Conservation (phyloP, 2,888 invertebrate species). For the Sesia apiformis region DNA sequence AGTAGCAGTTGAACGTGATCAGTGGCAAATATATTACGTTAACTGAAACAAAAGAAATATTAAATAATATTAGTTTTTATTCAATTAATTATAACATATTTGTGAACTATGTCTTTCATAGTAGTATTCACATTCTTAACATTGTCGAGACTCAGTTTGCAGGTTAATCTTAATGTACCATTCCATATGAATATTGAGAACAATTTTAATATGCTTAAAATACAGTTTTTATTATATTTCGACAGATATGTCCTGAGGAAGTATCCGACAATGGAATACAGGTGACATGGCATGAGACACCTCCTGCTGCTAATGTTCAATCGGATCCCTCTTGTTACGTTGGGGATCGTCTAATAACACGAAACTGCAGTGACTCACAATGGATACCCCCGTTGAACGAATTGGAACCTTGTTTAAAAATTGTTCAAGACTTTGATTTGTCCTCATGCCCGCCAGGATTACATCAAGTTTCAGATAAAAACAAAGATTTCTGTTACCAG, state of each 20-base stretch:
- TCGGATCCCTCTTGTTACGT: slow-evolving; percentile 47
- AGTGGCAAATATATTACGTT: too few relatives aligned
- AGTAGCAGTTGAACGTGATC: too few relatives aligned
- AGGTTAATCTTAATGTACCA: too few relatives aligned
- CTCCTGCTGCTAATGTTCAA: slow-evolving; percentile 27
- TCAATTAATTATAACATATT: too few relatives aligned
- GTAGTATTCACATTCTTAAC: too few relatives aligned
- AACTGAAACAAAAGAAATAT: too few relatives aligned
- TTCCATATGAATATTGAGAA: too few relatives aligned
- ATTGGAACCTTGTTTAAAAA: slow-evolving; percentile 33
- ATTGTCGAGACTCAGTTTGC: too few relatives aligned
- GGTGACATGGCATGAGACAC: slow-evolving; percentile 42
- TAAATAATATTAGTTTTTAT: too few relatives aligned
- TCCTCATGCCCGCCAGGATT: slow-evolving; percentile 49
- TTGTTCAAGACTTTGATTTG: slow-evolving; percentile 31
- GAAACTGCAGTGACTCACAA: slow-evolving; percentile 37
- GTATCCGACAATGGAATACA: slow-evolving; percentile 30
- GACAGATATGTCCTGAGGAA: slow-evolving; percentile 50
- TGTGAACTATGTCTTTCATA: too few relatives aligned
- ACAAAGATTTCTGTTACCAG: slow-evolving; percentile 47
- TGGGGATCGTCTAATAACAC: slow-evolving; percentile 31
- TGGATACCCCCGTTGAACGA: slow-evolving; percentile 40
- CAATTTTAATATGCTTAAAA: too few relatives aligned
- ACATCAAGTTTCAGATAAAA: slow-evolving; percentile 32
- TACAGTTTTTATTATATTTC: slow-evolving; percentile 3